Percentiles rank a stretch among this genome's conserved stretches.
Conservation (phyloP, 2,888 invertebrate genomes). For the Nezara viridula region DNA sequence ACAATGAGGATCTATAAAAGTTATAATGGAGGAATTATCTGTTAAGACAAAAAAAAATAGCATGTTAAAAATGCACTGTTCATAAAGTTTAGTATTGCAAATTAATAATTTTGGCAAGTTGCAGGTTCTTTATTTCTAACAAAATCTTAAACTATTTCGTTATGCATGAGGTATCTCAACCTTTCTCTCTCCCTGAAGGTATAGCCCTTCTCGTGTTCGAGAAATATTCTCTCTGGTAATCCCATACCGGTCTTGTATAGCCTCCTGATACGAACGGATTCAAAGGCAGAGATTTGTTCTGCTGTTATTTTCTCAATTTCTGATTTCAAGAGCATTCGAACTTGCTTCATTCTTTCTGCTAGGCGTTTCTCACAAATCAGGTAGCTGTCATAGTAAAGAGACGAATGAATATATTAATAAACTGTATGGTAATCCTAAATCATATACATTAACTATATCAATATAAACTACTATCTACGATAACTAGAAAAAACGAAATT, state of each 20-base stretch:
- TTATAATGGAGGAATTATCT: too few species aligned
- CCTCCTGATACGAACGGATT: background rate
- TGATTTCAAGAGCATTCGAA: background rate
- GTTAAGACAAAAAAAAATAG: too few species aligned
- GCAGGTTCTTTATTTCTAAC: too few species aligned
- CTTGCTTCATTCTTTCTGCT: background rate
- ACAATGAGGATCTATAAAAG: too few species aligned
- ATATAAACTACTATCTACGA: too few species aligned
- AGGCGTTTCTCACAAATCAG: constrained; percentile 6
- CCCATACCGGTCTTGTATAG: background rate
- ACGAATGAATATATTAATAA: background rate
- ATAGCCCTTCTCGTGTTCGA: background rate
- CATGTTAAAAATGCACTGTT: too few species aligned
- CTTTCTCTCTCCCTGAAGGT: constrained; percentile 6
- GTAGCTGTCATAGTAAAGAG: background rate
- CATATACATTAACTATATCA: too few species aligned
- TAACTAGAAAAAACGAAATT: too few species aligned
- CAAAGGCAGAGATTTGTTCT: constrained; percentile 23
- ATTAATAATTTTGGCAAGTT: too few species aligned
- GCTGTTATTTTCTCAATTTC: background rate
- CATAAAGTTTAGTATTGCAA: too few species aligned
- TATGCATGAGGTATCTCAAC: background rate
- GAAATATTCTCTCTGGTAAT: background rate
- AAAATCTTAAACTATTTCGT: background rate
- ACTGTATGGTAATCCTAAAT: too few species aligned